These are phyloP conservation scores for Harlomillsia oculata DNA, from an alignment of 1,140 invertebrate species.

Conservation along the genomic window DNA sequence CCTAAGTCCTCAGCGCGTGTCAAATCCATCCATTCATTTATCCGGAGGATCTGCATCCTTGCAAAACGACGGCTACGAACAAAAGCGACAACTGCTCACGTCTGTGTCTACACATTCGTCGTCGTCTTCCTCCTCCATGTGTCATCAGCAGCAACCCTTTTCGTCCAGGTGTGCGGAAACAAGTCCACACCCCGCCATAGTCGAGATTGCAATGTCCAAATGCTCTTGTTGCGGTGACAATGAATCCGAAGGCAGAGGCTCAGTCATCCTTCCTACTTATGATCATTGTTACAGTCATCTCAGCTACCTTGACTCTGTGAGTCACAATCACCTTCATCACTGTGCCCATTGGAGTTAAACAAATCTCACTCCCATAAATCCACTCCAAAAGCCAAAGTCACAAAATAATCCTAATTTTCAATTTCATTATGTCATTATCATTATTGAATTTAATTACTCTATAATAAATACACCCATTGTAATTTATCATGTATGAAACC, in stretches of 20 bases:
- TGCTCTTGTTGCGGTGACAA: slow-evolving; percentile 26
- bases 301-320: slow-evolving; percentile 16
- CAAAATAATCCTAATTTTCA: too few species aligned
- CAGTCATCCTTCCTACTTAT: slow-evolving; percentile 7
- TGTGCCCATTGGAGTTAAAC: slow-evolving; percentile 29
- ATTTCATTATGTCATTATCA: too few species aligned
- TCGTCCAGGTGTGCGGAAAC: neutral
- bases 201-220: slow-evolving; percentile 22
- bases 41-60: too few species aligned
- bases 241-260: too few species aligned
- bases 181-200: neutral
- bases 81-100: slow-evolving; percentile 22
- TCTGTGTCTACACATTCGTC: slow-evolving; percentile 28
- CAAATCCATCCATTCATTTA: slow-evolving; percentile 13
- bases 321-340: slow-evolving; percentile 28
- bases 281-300: slow-evolving; percentile 23
- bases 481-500: too few species aligned
- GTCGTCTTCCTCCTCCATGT: neutral
- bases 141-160: neutral
- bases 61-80: slow-evolving; percentile 16
- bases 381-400: too few species aligned
- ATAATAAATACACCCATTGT: too few species aligned
- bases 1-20: slow-evolving; percentile 9
- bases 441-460: too few species aligned
- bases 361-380: neutral